Conservation (phyloP, 2,797 vertebrate genomes). For the Lophura swinhoii region DNA sequence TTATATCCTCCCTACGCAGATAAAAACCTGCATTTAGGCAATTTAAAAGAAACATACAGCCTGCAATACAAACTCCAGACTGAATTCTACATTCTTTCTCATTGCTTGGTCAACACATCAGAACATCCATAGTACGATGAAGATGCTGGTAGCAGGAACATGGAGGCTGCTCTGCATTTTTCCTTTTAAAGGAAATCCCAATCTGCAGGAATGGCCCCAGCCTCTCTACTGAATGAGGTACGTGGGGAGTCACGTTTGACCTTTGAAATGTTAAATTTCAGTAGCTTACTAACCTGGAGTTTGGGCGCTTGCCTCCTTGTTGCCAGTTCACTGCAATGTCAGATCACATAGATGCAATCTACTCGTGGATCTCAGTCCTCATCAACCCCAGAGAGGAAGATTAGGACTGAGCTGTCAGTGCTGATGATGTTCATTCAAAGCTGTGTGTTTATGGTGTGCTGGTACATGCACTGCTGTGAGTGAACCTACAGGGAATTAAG, state of each 20-base stretch:
- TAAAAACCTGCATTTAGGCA: neutral
- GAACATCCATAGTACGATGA: neutral
- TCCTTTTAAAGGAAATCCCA: neutral
- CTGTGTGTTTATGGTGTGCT: neutral
- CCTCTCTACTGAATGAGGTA: neutral
- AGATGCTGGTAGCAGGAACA: neutral
- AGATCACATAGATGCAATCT: neutral
- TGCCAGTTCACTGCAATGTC: neutral
- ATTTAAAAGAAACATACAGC: fast-evolving
- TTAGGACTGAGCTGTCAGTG: neutral
- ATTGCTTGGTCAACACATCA: neutral
- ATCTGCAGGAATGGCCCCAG: neutral
- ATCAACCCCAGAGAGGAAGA: neutral
- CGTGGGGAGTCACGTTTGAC: neutral
- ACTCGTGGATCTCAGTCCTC: neutral
- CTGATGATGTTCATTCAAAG: fast-evolving
- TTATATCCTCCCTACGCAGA: fast-evolving
- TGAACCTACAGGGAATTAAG: neutral
- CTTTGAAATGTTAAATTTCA: neutral
- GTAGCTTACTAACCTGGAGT: neutral
- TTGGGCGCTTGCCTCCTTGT: neutral
- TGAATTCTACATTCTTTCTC: neutral
- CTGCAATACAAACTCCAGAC: neutral
- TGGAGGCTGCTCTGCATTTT: neutral
- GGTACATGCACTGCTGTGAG: neutral